Percentiles rank a stretch among this genome's conserved stretches.
phyloP scores from a whole-genome alignment of 1,140 invertebrate species.

The Chironomus tepperi region DNA sequence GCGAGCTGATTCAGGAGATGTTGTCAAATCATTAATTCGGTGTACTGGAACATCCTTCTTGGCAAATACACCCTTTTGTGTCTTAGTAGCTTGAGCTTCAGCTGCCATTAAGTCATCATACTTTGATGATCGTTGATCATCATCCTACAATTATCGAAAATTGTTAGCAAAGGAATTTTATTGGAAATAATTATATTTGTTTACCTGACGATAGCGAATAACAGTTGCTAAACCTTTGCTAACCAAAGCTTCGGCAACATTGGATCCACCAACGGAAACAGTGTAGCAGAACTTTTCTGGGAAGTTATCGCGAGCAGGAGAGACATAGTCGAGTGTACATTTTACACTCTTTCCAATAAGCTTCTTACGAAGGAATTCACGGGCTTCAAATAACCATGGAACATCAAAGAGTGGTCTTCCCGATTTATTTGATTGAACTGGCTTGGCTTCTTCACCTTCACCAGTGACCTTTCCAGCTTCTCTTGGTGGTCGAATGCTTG shows the following conservation, averaged over 20 bases:
- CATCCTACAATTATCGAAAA: constrained; percentile 48
- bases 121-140: constrained; percentile 88
- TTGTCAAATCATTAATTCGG: constrained; percentile 69
- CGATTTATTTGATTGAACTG: constrained; percentile 52
- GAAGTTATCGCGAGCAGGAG: constrained; percentile 84
- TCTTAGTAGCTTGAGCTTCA: constrained; percentile 86
- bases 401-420: constrained; percentile 91
- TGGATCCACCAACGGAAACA: constrained; percentile 75
- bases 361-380: constrained; percentile 94
- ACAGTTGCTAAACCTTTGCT: constrained; percentile 87
- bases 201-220: constrained; percentile 70
- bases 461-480: constrained; percentile 43
- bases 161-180: too few relatives aligned
- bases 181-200: too few relatives aligned
- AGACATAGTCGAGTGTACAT: constrained; percentile 91
- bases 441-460: constrained; percentile 46
- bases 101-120: constrained; percentile 92
- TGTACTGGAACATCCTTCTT: constrained; percentile 78
- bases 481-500: constrained; percentile 88
- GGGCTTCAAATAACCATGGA: constrained; percentile 95
- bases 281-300: constrained; percentile 95
- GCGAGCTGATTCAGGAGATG: constrained; percentile 74
- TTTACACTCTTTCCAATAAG: constrained; percentile 93
- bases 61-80: constrained; percentile 68
- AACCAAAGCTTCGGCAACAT: constrained; percentile 90